phyloP scores from a whole-genome alignment of 1,140 invertebrate genomes.

The Danaus melanippus region DNA sequence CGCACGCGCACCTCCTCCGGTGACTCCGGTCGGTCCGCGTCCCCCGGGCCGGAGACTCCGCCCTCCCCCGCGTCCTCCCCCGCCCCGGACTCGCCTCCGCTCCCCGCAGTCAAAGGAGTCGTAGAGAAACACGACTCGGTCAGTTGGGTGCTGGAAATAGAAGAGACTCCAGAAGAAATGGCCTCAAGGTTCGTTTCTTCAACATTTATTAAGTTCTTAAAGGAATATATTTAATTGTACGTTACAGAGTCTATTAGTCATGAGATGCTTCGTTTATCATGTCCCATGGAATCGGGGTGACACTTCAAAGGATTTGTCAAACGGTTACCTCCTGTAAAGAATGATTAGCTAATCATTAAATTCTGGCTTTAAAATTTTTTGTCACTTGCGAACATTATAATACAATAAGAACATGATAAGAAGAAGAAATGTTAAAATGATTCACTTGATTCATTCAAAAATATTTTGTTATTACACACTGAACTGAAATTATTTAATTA shows the following conservation, averaged over 20 bases:
- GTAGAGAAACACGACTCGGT: slow-evolving; percentile 88
- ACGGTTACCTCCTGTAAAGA: too few relatives aligned
- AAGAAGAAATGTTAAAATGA: too few relatives aligned
- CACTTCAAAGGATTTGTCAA: too few relatives aligned
- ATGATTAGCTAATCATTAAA: not conserved
- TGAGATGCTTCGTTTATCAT: too few relatives aligned
- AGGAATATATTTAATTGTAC: too few relatives aligned
- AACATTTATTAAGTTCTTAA: too few relatives aligned
- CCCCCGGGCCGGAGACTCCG: slow-evolving; percentile 74
- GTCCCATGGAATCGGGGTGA: too few relatives aligned
- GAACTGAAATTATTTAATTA: too few relatives aligned
- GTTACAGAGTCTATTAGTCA: too few relatives aligned
- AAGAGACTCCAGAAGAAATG: slow-evolving; percentile 78
- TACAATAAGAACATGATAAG: not conserved
- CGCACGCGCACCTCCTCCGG: slow-evolving; percentile 40
- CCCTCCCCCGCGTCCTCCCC: slow-evolving; percentile 50
- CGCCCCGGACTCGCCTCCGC: slow-evolving; percentile 59
- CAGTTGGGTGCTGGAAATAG: slow-evolving; percentile 86
- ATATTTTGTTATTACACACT: too few relatives aligned
- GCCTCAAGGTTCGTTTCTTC: slow-evolving; percentile 57
- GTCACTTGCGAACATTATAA: not conserved
- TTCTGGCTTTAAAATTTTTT: not conserved
- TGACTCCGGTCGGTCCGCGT: slow-evolving; percentile 24
- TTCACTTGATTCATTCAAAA: too few relatives aligned
- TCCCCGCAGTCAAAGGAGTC: slow-evolving; percentile 82